Evolutionary conservation across 2,797 vertebrate species (phyloP).

Genomic region (Hybognathus amarus): DNA sequence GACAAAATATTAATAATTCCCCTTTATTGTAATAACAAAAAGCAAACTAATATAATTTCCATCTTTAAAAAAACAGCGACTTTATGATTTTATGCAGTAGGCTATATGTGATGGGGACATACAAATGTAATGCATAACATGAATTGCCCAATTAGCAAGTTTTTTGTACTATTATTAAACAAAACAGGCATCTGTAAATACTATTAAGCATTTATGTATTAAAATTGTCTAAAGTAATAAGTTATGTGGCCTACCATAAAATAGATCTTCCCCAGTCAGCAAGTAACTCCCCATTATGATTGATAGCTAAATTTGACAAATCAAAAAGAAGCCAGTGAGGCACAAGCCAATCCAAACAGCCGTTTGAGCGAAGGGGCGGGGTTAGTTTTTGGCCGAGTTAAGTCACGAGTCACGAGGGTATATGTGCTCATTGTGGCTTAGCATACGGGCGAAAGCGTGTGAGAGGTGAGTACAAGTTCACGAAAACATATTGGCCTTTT

Average conservation of each 20-base stretch:
- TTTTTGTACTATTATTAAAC: not conserved
- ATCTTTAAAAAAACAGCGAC: not conserved
- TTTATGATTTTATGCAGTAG: not conserved
- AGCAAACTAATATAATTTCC: not conserved
- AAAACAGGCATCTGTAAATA: not conserved
- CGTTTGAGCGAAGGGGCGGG: conserved; percentile 43
- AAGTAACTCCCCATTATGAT: conserved; percentile 11
- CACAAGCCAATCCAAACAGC: conserved; percentile 3
- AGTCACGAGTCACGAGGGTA: conserved; percentile 57
- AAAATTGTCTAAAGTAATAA: not conserved
- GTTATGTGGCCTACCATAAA: not conserved
- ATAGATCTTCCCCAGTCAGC: not conserved
- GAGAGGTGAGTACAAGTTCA: conserved; percentile 78
- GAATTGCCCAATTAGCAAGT: not conserved
- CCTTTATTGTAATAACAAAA: not conserved
- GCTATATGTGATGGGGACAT: not conserved
- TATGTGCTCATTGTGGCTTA: conserved; percentile 70
- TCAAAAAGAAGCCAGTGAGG: not conserved
- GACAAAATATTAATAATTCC: not conserved
- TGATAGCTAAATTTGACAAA: conserved; percentile 34
- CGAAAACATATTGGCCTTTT: not conserved
- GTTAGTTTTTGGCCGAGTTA: conserved; percentile 25
- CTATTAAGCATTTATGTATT: not conserved
- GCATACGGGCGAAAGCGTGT: conserved; percentile 77
- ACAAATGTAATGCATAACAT: not conserved